Evolutionary conservation across 2,113 vertebrate species (phyloP).

Genomic region (Takifugu flavidus): DNA sequence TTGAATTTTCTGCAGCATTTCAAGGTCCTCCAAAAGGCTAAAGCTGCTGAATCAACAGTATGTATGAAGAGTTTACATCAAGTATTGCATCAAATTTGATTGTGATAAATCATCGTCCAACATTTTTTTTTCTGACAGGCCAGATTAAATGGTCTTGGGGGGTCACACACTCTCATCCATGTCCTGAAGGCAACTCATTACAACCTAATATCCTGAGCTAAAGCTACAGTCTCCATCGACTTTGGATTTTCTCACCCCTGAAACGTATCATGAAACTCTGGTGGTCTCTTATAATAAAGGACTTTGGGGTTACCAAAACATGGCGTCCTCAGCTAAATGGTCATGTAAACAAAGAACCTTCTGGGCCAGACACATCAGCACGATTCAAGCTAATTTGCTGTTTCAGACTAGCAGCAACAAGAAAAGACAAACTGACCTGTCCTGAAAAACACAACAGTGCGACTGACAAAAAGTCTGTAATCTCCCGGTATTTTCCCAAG

Average conservation of each 20-base stretch:
- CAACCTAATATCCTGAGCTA: constrained; percentile 5
- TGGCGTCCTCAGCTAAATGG: constrained; percentile 25
- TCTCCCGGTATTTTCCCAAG: no score
- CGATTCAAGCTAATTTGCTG: constrained; percentile 31
- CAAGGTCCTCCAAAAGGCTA: no score
- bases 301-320: constrained; percentile 62
- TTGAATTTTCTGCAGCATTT: no score
- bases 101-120: no score
- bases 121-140: no score
- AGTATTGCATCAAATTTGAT: no score
- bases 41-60: no score
- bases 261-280: constrained; percentile 35
- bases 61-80: no score
- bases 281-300: constrained; percentile 64
- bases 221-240: constrained; percentile 9
- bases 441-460: not conserved
- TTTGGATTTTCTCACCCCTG: constrained; percentile 30
- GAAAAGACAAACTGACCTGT: not conserved
- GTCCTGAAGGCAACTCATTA: constrained; percentile 4
- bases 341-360: constrained; percentile 75
- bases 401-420: not conserved
- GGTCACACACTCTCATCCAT: no score
- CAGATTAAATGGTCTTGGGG: no score
- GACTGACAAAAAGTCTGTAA: no score
- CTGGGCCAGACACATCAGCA: constrained; percentile 39